These are phyloP conservation scores for Holocentrus rufus DNA, from an alignment of 2,797 vertebrate species.

Conservation along the genomic window DNA sequence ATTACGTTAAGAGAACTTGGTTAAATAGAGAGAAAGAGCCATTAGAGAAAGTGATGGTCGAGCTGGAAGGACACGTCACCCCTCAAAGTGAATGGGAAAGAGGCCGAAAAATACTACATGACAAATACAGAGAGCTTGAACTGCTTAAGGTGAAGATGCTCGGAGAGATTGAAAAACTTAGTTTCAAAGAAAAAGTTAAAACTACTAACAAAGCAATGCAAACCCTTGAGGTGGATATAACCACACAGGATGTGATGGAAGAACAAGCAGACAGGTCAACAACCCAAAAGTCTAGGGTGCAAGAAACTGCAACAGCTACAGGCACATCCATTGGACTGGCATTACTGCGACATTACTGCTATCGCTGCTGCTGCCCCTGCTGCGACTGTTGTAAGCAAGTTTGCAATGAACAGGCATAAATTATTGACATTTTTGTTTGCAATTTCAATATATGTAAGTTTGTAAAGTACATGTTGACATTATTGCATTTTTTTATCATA, in stretches of 20 bases:
- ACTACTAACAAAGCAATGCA: constrained; percentile 55
- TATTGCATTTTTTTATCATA: not conserved
- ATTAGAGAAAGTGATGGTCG: constrained; percentile 33
- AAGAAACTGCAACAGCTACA: constrained; percentile 6
- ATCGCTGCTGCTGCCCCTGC: constrained; percentile 55
- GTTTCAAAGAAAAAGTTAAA: constrained; percentile 16
- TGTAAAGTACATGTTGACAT: not conserved
- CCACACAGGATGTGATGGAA: not conserved
- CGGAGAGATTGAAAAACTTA: constrained; percentile 50
- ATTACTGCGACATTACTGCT: constrained; percentile 54
- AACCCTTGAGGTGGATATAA: constrained; percentile 12
- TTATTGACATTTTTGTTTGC: not conserved
- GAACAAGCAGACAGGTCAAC: not conserved
- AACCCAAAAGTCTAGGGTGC: not conserved
- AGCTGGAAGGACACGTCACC: constrained; percentile 6
- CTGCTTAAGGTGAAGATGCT: constrained; percentile 50
- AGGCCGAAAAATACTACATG: constrained; percentile 14
- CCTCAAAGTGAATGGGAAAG: constrained; percentile 22
- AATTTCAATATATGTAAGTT: not conserved
- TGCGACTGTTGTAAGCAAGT: constrained; percentile 45
- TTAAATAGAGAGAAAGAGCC: constrained; percentile 52
- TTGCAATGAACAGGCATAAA: constrained; percentile 21
- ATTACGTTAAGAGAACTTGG: constrained; percentile 46
- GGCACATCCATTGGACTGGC: constrained; percentile 42
- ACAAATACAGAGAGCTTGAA: constrained; percentile 62